phyloP scores from a whole-genome alignment of 2,797 vertebrate genomes.

The Picus viridis region DNA sequence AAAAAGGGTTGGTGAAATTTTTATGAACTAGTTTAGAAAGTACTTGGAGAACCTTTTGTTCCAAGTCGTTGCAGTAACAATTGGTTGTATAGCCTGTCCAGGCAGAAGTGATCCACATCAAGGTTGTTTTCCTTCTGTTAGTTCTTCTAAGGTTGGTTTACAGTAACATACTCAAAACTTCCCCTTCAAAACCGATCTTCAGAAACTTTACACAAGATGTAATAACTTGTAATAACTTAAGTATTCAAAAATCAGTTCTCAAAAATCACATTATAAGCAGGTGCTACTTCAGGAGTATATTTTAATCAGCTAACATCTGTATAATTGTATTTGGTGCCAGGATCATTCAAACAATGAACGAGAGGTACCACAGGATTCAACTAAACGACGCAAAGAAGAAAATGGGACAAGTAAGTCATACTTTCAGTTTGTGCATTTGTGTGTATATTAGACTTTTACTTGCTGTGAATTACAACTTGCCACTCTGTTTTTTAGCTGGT shows the following conservation, averaged over 20 bases:
- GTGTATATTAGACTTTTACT: not conserved
- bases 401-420: constrained; percentile 87
- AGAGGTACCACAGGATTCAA: constrained; percentile 85
- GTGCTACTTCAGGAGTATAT: constrained; percentile 6
- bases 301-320: constrained; percentile 42
- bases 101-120: not conserved
- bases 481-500: constrained; percentile 77
- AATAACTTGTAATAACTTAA: not conserved
- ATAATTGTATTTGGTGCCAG: constrained; percentile 77
- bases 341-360: constrained; percentile 90
- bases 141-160: not conserved
- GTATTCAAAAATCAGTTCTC: not conserved
- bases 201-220: not conserved
- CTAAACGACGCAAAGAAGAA: constrained; percentile 89
- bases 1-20: constrained; percentile 90
- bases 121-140: not conserved
- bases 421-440: not conserved
- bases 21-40: constrained; percentile 64
- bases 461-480: not conserved
- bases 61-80: not conserved
- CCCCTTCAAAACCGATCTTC: constrained; percentile 5
- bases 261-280: not conserved
- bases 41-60: not conserved
- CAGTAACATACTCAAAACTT: not conserved
- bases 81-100: not conserved